These are phyloP conservation scores for Drosophila demipolita DNA, from an alignment of 2,888 invertebrate genomes.

Conservation along the genomic window DNA sequence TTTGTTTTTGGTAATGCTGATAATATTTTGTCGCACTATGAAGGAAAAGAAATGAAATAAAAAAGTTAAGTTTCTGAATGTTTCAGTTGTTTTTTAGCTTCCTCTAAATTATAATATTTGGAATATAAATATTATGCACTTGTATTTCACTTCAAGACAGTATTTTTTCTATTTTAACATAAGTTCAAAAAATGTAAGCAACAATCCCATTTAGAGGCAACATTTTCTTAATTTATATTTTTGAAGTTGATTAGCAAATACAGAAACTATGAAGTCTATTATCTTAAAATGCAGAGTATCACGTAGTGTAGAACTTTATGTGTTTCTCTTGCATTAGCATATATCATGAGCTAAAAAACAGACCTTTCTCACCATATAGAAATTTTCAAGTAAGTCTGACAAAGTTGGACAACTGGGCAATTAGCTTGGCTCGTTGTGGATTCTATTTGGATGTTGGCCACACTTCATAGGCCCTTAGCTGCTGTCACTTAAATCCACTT, in stretches of 20 bases:
- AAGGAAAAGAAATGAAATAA: not conserved
- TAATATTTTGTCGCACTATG: not conserved
- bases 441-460: slow-evolving; percentile 25
- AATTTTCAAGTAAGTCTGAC: not conserved
- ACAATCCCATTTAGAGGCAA: not conserved
- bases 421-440: slow-evolving; percentile 27
- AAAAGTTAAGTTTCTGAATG: not conserved
- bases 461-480: slow-evolving; percentile 26
- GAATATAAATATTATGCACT: not conserved
- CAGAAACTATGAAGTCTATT: not conserved
- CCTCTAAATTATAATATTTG: not conserved
- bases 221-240: not conserved
- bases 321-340: not conserved
- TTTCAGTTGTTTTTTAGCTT: not conserved
- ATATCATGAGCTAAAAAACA: not conserved
- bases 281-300: not conserved
- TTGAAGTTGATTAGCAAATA: not conserved
- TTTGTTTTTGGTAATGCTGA: not conserved
- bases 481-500: slow-evolving; percentile 33
- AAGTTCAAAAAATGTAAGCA: not conserved
- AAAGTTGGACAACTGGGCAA: slow-evolving; percentile 27
- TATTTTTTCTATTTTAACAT: not conserved
- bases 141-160: not conserved
- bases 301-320: rapidly evolving
- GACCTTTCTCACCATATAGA: slow-evolving; percentile 2